A percentile compares a stretch with the other conserved stretches of the same genome.
phyloP scores from a whole-genome alignment of 35 echinoderm and acorn worm genomes.

The Ophioderma brevispina region DNA sequence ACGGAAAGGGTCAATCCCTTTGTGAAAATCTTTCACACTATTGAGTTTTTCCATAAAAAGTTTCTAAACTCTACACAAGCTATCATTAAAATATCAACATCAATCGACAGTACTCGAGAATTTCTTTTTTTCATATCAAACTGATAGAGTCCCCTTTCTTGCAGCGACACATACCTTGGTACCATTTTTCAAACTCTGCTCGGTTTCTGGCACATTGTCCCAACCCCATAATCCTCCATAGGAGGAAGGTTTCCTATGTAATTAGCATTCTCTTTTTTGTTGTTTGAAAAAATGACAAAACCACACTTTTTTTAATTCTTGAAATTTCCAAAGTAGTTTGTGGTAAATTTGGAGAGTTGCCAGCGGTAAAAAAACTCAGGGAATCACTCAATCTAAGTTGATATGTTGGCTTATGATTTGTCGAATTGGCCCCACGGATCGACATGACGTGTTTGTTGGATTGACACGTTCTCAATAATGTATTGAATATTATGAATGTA shows the following conservation, averaged over 20 bases:
- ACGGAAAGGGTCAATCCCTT: slow-evolving; percentile 52
- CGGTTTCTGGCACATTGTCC: slow-evolving; percentile 44
- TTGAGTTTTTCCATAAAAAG: slow-evolving; percentile 44
- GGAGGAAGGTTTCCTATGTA: slow-evolving; percentile 38
- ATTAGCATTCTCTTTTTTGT: slow-evolving; percentile 8
- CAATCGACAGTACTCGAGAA: slow-evolving; percentile 51
- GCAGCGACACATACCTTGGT: not conserved
- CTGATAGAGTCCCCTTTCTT: slow-evolving; percentile 1
- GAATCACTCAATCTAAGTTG: slow-evolving; percentile 68
- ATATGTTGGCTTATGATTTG: not conserved
- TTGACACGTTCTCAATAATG: slow-evolving; percentile 1
- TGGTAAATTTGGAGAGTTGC: slow-evolving; percentile 51
- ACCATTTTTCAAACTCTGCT: slow-evolving; percentile 52
- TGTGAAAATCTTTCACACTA: not conserved
- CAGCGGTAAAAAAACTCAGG: slow-evolving; percentile 77
- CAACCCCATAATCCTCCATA: slow-evolving; percentile 25
- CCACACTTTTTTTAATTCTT: slow-evolving; percentile 70
- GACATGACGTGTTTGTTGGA: slow-evolving; percentile 67
- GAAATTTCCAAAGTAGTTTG: slow-evolving; percentile 63
- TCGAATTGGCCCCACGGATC: slow-evolving; percentile 56
- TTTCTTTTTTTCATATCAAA: slow-evolving; percentile 66
- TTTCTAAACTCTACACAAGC: slow-evolving; percentile 53
- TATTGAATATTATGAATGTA: slow-evolving; percentile 63
- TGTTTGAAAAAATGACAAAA: slow-evolving; percentile 77
- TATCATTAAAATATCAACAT: slow-evolving; percentile 66